These are phyloP conservation scores for Pangasius macronema DNA, from an alignment of 2,797 vertebrate species.

Conservation along the genomic window DNA sequence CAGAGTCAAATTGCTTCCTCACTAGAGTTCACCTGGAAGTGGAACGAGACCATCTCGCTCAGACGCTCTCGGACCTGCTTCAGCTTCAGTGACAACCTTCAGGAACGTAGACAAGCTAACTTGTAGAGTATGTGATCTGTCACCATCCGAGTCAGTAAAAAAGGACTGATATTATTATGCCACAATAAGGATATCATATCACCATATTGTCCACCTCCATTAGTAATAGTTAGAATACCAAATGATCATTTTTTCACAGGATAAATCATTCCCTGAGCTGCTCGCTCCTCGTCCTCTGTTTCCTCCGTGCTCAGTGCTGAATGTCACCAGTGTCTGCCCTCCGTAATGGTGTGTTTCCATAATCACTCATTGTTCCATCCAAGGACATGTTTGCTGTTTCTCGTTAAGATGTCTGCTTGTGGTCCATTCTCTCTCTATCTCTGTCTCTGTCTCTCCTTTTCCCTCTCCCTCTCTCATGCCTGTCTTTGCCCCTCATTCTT, in stretches of 20 bases:
- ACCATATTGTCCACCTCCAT: neutral
- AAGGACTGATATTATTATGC: neutral
- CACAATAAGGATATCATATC: neutral
- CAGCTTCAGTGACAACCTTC: neutral
- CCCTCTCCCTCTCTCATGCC: neutral
- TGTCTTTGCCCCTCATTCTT: neutral
- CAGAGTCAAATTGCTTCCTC: neutral
- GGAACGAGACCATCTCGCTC: neutral
- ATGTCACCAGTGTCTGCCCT: slow-evolving; percentile 16
- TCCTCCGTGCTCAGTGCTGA: slow-evolving; percentile 1
- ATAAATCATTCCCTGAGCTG: neutral
- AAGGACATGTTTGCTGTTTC: neutral
- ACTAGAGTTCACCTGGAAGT: neutral
- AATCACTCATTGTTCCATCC: slow-evolving; percentile 22
- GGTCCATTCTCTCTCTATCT: neutral
- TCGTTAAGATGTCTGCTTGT: neutral
- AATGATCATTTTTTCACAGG: neutral
- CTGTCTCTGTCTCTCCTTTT: neutral
- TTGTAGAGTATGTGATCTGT: neutral
- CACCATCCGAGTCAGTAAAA: neutral
- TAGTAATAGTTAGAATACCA: neutral
- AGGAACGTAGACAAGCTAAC: neutral
- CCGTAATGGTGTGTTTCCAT: slow-evolving; percentile 34
- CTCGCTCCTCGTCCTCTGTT: neutral
- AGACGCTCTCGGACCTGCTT: neutral